phyloP scores from a whole-genome alignment of 30 jellyfish, hydroid and myxozoan species.

The Pseudorhiza aurosa region DNA sequence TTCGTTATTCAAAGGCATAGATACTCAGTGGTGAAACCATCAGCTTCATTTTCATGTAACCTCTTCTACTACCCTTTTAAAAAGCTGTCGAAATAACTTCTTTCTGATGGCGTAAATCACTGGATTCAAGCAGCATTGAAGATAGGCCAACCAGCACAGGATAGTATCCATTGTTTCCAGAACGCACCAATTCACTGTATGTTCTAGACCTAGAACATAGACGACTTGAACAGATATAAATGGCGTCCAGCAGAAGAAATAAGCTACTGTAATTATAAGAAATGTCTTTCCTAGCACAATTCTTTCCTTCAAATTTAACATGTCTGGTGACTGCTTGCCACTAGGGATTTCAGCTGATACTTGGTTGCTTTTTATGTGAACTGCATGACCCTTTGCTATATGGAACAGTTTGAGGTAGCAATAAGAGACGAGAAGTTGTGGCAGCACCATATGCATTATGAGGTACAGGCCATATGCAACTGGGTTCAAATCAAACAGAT shows the following conservation, averaged over 20 bases:
- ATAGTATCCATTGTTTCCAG: slow-evolving; percentile 47
- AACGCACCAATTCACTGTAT: slow-evolving; percentile 9
- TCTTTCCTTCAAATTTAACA: neutral
- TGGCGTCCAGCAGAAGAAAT: slow-evolving; percentile 68
- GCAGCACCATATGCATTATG: slow-evolving; percentile 24
- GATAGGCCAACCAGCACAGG: slow-evolving; percentile 47
- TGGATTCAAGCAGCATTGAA: slow-evolving; percentile 63
- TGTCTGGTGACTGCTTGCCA: neutral
- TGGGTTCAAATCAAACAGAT: slow-evolving; percentile 19
- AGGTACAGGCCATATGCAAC: slow-evolving; percentile 37
- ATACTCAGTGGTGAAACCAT: too few relatives aligned
- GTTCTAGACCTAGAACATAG: neutral
- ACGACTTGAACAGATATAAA: slow-evolving; percentile 41
- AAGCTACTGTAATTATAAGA: slow-evolving; percentile 30
- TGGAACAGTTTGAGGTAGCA: slow-evolving; percentile 28
- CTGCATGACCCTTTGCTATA: slow-evolving; percentile 38
- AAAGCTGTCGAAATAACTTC: neutral
- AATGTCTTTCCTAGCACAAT: slow-evolving; percentile 30
- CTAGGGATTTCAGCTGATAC: neutral
- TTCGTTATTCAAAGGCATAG: too few relatives aligned
- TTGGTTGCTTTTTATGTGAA: neutral
- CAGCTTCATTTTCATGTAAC: too few relatives aligned
- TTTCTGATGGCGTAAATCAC: slow-evolving; percentile 39
- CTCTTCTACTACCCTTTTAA: slow-evolving; percentile 13
- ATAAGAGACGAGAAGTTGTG: slow-evolving; percentile 23